phyloP scores from a whole-genome alignment of 2,888 invertebrate species.

The Drosophila peninsularis region DNA sequence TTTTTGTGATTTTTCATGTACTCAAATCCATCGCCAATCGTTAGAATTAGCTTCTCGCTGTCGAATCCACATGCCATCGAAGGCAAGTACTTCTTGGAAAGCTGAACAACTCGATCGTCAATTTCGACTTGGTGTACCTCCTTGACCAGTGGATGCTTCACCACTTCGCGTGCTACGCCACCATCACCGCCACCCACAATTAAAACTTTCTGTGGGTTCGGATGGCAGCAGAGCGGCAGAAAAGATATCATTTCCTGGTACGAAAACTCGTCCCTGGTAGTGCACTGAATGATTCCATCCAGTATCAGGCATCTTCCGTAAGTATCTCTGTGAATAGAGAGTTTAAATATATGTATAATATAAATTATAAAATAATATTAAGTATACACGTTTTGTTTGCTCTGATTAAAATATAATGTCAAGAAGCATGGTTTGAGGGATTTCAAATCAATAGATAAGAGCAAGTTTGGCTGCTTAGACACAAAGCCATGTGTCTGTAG shows the following conservation, averaged over 20 bases:
- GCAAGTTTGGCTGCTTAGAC: neutral
- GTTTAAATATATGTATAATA: neutral
- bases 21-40: conserved; percentile 97
- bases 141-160: conserved; percentile 95
- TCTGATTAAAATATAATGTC: neutral
- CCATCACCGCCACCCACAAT: conserved; percentile 99
- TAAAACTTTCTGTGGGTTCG: conserved; percentile 94
- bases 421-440: neutral
- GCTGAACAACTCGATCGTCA: conserved; percentile 95
- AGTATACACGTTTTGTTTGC: neutral
- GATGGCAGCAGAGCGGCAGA: conserved; percentile 95
- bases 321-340: conserved; percentile 73
- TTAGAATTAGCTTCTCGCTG: conserved; percentile 92
- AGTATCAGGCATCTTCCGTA: conserved; percentile 94
- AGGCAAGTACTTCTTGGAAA: conserved; percentile 94
- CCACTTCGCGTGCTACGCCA: conserved; percentile 97
- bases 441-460: neutral
- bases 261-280: conserved; percentile 97
- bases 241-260: conserved; percentile 99
- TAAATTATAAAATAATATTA: neutral
- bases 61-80: conserved; percentile 95
- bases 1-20: conserved; percentile 94
- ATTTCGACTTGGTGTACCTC: conserved; percentile 97
- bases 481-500: neutral
- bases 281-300: conserved; percentile 98